These are phyloP conservation scores for Acarapis woodi DNA, from an alignment of 1,140 invertebrate genomes.

Conservation along the genomic window DNA sequence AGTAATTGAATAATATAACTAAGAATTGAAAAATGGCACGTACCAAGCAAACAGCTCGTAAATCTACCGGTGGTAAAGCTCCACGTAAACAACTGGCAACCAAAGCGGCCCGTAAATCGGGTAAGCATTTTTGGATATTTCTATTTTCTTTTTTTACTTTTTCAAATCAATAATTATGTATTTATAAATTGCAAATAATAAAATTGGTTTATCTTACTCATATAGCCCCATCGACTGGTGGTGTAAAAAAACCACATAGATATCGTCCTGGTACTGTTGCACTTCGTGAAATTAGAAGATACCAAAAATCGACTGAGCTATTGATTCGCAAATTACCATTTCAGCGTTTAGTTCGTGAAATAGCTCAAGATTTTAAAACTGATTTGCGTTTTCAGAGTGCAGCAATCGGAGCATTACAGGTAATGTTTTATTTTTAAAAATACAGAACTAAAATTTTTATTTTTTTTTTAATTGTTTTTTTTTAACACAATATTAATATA, in stretches of 20 bases:
- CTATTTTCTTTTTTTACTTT: neutral
- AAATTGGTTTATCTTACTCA: no score
- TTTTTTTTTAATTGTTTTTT: constrained; percentile 52
- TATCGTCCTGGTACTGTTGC: constrained; percentile 15
- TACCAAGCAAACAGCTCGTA: constrained; percentile 57
- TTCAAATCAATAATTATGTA: no score
- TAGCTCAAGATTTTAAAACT: constrained; percentile 11
- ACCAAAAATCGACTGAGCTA: constrained; percentile 35
- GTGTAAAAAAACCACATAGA: constrained; percentile 37
- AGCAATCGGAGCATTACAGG: constrained; percentile 25
- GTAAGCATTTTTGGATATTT: no score
- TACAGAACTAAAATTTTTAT: no score
- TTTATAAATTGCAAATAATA: no score
- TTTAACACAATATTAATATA: no score
- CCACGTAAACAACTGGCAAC: constrained; percentile 59
- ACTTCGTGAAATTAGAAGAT: constrained; percentile 17
- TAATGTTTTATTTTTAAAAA: constrained; percentile 77
- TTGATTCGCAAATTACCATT: constrained; percentile 24
- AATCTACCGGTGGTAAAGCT: constrained; percentile 48
- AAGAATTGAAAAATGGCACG: constrained; percentile 35
- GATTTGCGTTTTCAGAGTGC: constrained; percentile 11
- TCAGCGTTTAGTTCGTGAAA: constrained; percentile 16
- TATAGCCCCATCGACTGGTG: constrained; percentile 54
- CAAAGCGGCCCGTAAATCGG: constrained; percentile 33
- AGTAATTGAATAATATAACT: no score